Conservation (phyloP, 2,113 vertebrate species). For the Sinocyclocheilus rhinocerous region DNA sequence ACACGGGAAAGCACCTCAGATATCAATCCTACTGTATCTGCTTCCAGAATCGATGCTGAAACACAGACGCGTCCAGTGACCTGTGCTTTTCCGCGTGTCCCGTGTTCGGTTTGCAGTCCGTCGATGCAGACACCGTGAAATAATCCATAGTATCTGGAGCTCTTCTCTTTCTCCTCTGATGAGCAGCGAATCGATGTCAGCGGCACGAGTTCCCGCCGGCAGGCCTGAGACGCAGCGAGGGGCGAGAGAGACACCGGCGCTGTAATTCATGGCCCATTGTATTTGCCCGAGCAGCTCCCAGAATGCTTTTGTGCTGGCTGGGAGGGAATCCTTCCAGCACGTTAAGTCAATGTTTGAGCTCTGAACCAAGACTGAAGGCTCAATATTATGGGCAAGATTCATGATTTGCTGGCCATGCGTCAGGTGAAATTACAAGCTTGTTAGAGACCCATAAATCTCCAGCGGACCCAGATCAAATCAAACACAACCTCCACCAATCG, state of each 20-base stretch:
- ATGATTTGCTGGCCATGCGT: background rate
- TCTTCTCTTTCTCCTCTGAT: conserved; percentile 13
- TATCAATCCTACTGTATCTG: background rate
- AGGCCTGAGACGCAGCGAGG: conserved; percentile 19
- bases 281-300: conserved; percentile 32
- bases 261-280: conserved; percentile 51
- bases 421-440: conserved; percentile 28
- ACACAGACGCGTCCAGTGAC: background rate
- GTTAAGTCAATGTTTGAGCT: conserved; percentile 56
- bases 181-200: conserved; percentile 36
- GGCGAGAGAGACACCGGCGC: background rate
- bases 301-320: conserved; percentile 25
- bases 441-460: conserved; percentile 1
- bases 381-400: background rate
- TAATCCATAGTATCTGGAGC: conserved; percentile 28
- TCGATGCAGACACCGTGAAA: conserved; percentile 17
- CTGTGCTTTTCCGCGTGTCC: background rate
- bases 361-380: conserved; percentile 40
- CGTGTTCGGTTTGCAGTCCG: background rate
- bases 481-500: background rate
- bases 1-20: background rate
- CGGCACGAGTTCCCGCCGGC: background rate
- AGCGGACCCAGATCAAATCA: background rate
- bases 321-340: conserved; percentile 44
- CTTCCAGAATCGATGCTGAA: background rate